These are phyloP conservation scores for Nannospalax galili DNA, from an alignment of 2,113 vertebrate genomes.

Conservation along the genomic window DNA sequence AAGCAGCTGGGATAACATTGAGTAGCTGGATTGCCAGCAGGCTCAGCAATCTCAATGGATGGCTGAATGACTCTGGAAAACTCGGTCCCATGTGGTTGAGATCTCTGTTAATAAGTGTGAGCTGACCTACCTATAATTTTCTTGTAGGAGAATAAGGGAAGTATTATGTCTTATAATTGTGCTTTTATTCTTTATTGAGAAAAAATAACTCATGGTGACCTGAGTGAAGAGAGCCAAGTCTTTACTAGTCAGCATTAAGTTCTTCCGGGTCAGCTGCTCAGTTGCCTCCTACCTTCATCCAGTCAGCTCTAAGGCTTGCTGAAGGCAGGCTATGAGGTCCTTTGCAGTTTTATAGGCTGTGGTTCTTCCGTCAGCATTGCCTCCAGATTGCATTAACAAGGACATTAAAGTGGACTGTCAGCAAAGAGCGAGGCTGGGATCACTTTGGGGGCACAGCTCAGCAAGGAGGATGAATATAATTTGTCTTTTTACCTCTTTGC, in stretches of 20 bases:
- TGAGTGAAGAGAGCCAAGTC: not conserved
- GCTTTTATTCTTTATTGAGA: not conserved
- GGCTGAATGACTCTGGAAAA: not conserved
- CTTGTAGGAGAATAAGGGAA: not conserved
- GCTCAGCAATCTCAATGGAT: not conserved
- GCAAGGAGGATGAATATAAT: constrained; percentile 6
- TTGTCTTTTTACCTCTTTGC: constrained; percentile 24
- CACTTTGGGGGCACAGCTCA: not conserved
- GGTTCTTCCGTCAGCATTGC: not conserved
- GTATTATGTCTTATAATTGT: not conserved
- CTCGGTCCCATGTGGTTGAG: not conserved
- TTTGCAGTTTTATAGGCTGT: not conserved
- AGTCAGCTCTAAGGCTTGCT: not conserved
- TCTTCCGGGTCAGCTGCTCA: not conserved
- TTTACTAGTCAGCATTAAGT: not conserved
- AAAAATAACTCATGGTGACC: not conserved
- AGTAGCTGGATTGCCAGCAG: too few relatives aligned
- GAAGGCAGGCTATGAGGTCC: not conserved
- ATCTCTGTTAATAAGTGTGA: not conserved
- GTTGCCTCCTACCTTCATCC: not conserved
- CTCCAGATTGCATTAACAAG: not conserved
- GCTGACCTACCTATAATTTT: not conserved
- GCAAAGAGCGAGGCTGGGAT: not conserved
- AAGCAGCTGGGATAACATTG: too few relatives aligned
- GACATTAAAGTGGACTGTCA: not conserved